Base-by-base conservation (phyloP, 2,113 vertebrate species). In the Pangasianodon hypophthalmus region DNA sequence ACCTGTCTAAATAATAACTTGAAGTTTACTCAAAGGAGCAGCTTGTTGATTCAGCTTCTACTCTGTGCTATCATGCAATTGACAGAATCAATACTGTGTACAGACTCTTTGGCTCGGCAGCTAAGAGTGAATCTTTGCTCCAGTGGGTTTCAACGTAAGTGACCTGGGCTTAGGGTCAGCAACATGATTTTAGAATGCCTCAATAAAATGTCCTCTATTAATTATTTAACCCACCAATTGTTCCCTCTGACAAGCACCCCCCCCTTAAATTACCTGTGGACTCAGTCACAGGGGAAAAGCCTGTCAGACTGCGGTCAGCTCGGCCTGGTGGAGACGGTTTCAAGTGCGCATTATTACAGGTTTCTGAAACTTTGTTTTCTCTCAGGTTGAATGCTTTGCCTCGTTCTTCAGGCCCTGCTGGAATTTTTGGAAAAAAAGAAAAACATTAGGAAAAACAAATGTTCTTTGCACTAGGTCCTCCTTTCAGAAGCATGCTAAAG, bases 201-300 rank as follows among this genome's bases (percentile, higher is more conserved):
- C 93, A 89, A 92, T 93, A 93, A 94, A 95, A 95, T 95, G 93
- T 95, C 90, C 93, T 89, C 44, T 91, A 95, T 96, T 93, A 96
- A 95, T 96, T 95, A 95, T 95, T 94, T 89, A 96, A 90, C 92
- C 89, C 91, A 93, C 93, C 93, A 94, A 94, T 95, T 93, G 93
- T 94, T 94, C 94, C 92, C 93, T 89, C 93, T 92, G 91, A 93
- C 93, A 93, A 95, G 94, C 92, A 95, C 91, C 88, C 87, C 88
- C 87, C 29, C 87, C 93, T 92, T 93, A 93, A 94, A 94, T 94
- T 91, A 94, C 94, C 92, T 93, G 92, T 64, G 91, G 92, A 91
- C 91, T 71, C 67, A 88, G 93, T 90, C 95, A 92, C 94, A 81
- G 92, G 93, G 95, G 37, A 75, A 84, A 91, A 86, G 86, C 83